A percentile compares a stretch with the other conserved stretches of the same genome.
These are phyloP conservation scores for Stomorhina lunata DNA, from an alignment of 2,888 invertebrate genomes.

Conservation along the genomic window DNA sequence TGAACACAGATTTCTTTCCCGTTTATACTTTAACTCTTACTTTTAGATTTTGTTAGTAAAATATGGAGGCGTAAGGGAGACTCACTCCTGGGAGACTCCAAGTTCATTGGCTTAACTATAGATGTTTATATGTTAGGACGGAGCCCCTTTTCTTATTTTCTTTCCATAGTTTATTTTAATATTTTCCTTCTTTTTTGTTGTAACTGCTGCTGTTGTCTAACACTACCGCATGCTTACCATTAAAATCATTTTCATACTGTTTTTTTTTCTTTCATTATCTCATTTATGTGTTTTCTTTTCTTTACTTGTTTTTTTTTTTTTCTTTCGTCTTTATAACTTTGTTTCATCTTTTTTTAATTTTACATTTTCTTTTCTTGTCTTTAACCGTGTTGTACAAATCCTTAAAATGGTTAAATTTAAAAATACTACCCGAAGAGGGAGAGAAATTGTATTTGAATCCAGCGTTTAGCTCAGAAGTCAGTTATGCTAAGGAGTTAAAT, in stretches of 20 bases:
- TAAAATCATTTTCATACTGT: slow-evolving; percentile 38
- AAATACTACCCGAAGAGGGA: not conserved
- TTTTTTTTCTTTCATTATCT: slow-evolving; percentile 50
- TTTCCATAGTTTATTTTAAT: not conserved
- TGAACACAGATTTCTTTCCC: too few species aligned
- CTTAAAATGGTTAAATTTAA: slow-evolving; percentile 26
- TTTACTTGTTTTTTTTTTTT: not conserved
- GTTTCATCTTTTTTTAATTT: slow-evolving; percentile 19
- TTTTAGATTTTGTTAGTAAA: too few species aligned
- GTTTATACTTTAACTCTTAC: too few species aligned
- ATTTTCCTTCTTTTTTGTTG: not conserved
- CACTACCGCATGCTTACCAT: slow-evolving; percentile 15
- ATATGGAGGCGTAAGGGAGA: too few species aligned
- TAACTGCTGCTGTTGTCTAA: not conserved
- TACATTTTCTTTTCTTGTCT: not conserved
- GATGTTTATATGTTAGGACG: too few species aligned
- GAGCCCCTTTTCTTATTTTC: not conserved
- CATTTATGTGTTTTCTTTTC: slow-evolving; percentile 20
- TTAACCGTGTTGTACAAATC: slow-evolving; percentile 40
- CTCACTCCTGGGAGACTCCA: too few species aligned
- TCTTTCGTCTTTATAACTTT: not conserved
- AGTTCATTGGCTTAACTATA: too few species aligned
- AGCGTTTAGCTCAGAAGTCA: not conserved
- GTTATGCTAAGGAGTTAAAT: not conserved
- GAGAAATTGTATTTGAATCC: not conserved